Evolutionary conservation across 2,113 vertebrate species (phyloP), one percentile per base, ranked within the genome.

Genomic region (Cercopithecus mona): DNA sequence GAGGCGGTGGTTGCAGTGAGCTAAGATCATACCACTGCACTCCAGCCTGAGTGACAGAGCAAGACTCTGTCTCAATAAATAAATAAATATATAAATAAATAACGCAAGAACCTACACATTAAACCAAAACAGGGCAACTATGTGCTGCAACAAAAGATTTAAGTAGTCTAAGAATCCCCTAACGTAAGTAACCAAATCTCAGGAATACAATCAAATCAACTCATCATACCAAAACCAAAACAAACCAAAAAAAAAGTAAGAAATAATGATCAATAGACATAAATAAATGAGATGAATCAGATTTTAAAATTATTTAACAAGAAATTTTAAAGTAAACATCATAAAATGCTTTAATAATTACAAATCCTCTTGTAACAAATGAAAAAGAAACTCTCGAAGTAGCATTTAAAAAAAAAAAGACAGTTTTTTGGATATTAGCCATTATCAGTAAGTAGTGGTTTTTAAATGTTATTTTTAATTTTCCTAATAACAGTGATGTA

Each of bases 261-360:
- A 88, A 94, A 50, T 45, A 61, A 70, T 38, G 30, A 81, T 64
- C 64, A 55, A 73, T 59, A 10, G 13, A 75, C 6, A 27, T 78
- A 81, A 82, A 82, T 5, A 45, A 45, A 45, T 45, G 5, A 5
- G 10, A 94, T 80, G 45, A 93, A 64, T 86, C 61, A 86, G 61
- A 61, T 72, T 27, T 8, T 85, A 52, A 40, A 73, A 85, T 52
- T 93, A 72, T 90, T 80, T 96, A 64, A 55, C 13, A 92, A 86
- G n/a, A 16, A 59, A 48, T 64, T 64, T 81, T 92, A 87, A 92
- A 73, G 27, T 17, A 90, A 48, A 27, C 25, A 40, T 66, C 48
- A 96, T 59, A 85, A 86, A 96, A 73, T 72, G 8, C 57, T 76
- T 82, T 88, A 93, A 75, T 6, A 76, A 82, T 73, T 83, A 70